phyloP scores from a whole-genome alignment of 2,113 vertebrate species.

The Chaenocephalus aceratus region DNA sequence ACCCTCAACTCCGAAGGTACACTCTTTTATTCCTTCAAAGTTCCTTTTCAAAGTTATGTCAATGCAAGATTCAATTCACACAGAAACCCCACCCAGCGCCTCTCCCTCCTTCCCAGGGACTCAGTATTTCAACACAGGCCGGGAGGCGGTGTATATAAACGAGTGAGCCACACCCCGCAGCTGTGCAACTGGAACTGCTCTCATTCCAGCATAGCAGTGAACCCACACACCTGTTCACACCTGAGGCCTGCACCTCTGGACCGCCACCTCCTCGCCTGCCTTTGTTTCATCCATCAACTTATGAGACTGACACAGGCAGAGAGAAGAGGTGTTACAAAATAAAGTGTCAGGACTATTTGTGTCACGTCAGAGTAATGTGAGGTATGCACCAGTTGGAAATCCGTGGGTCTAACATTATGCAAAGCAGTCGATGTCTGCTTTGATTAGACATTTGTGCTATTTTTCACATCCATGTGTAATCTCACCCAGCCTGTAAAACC shows the following conservation, averaged over 20 bases:
- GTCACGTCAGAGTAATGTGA: conserved; percentile 35
- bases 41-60: conserved; percentile 55
- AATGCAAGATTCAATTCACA: conserved; percentile 52
- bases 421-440: conserved; percentile 8
- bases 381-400: conserved; percentile 35
- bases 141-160: conserved; percentile 50
- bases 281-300: conserved; percentile 72
- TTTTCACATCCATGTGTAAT: conserved; percentile 39
- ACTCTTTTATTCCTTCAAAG: conserved; percentile 26
- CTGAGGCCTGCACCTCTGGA: conserved; percentile 74
- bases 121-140: conserved; percentile 70
- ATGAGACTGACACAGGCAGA: conserved; percentile 42
- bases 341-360: conserved; percentile 17
- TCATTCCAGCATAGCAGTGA: conserved; percentile 83
- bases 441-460: conserved; percentile 25
- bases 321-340: conserved; percentile 26
- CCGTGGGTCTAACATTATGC: background rate
- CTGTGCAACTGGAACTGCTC: conserved; percentile 84
- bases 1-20: conserved; percentile 29
- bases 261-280: conserved; percentile 54
- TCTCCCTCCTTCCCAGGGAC: conserved; percentile 62
- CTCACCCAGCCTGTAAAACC: conserved; percentile 53
- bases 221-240: conserved; percentile 85
- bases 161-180: conserved; percentile 77
- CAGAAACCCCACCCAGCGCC: conserved; percentile 58